Base-by-base conservation (phyloP, 1,140 invertebrate genomes). In the Danaus plexippus region DNA sequence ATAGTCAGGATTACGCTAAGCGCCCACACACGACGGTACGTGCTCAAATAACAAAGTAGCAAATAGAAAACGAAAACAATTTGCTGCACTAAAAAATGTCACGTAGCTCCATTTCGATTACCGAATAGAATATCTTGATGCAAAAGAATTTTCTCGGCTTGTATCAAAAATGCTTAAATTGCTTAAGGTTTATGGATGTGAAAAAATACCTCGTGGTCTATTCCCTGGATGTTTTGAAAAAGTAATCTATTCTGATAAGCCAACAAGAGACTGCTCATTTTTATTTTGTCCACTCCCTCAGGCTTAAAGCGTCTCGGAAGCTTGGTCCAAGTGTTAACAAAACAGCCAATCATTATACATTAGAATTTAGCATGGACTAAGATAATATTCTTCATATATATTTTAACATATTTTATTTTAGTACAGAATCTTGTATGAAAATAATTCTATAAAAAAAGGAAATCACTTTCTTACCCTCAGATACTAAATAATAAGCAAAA, bases 171-270 rank as follows among this genome's bases (percentile, higher is more conserved):
- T 67, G 52, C 53, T 57, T 71, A 73, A 59, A 60, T 57, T 57
- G 68, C 51, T 61, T 41, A 56, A 65, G 64, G 57, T 67, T 72
- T 64, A 69, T 71, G 57, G 69, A 71, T 69, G 22, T 70, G 67
- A 68, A 71, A 75, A 78, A 75, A 74, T 65, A 69, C 59, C 50
- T 56, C 48, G 52, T 63, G 59, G 64, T 66, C 58, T 63, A 53
- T 60, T 73, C 71, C 73, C 74, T 73, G 57, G 68, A 77, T 71
- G 74, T 82, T 81, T 80, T 58, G 77, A 84, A 81, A 70, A 85
- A 84, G 83, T 84, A 84, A 84, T 86, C 83, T 86, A 83, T 81
- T 82, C 73, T 76, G 80, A 84, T 84, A 86, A 86, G 79, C 80
- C 80, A 81, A 81, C 78, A 77, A 80, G 79, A 82, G 75, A 69